A percentile compares a stretch with the other conserved stretches of the same genome.
These are phyloP conservation scores for Mesocentrotus franciscanus DNA, from an alignment of 53 echinoderm and acorn worm species.

Conservation along the genomic window DNA sequence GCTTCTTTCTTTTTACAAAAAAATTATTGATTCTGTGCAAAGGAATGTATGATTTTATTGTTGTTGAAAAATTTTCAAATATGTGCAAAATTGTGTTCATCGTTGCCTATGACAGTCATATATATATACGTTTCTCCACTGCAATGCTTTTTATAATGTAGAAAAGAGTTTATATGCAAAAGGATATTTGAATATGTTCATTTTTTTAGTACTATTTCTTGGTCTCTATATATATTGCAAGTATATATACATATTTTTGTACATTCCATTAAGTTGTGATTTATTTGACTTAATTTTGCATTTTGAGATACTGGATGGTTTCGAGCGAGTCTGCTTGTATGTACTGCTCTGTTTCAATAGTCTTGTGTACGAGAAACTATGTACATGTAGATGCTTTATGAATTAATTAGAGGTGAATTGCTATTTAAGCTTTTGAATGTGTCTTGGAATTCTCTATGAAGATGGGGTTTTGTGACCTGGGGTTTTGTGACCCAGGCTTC, in stretches of 20 bases:
- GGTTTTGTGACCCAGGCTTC: not conserved
- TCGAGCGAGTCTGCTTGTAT: not conserved
- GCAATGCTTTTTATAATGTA: slow-evolving; percentile 63
- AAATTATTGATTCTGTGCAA: slow-evolving; percentile 32
- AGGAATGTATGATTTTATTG: slow-evolving; percentile 17
- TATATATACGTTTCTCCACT: slow-evolving; percentile 30
- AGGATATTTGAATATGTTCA: slow-evolving; percentile 54
- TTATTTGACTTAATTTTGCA: slow-evolving; percentile 29
- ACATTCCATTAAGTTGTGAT: slow-evolving; percentile 60
- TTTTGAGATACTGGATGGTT: slow-evolving; percentile 3
- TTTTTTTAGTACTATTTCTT: slow-evolving; percentile 62
- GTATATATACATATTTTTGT: slow-evolving; percentile 70
- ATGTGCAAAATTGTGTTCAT: slow-evolving; percentile 50
- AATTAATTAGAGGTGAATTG: not conserved
- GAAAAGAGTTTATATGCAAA: slow-evolving; percentile 65
- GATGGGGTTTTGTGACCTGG: not conserved
- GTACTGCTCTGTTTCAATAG: not conserved
- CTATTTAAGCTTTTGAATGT: not conserved
- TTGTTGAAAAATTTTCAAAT: not conserved
- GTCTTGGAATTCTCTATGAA: not conserved
- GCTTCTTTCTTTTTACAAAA: not conserved
- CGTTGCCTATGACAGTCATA: slow-evolving; percentile 34
- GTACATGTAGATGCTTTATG: not conserved
- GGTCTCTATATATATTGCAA: slow-evolving; percentile 69
- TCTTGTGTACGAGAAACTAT: not conserved